These are phyloP conservation scores for Mya arenaria DNA, from an alignment of 1,140 invertebrate species.

Conservation along the genomic window DNA sequence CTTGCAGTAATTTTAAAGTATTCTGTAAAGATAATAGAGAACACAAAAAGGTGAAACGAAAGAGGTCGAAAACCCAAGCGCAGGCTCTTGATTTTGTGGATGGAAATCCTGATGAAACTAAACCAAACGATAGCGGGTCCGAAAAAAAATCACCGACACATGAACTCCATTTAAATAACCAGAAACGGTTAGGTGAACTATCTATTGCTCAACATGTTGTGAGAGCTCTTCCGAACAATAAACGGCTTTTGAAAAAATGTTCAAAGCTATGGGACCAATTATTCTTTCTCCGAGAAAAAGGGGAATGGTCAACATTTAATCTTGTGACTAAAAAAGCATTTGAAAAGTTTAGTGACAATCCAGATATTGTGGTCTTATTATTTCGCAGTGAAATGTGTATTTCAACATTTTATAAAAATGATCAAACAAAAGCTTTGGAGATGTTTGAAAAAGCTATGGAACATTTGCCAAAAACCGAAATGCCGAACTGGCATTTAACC, in stretches of 20 bases:
- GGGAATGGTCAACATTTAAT: constrained; percentile 19
- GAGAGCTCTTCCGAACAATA: constrained; percentile 4
- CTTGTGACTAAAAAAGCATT: constrained; percentile 3
- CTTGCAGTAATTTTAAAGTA: no score
- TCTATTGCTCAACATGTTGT: background rate
- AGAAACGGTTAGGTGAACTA: background rate
- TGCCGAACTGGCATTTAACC: constrained; percentile 35
- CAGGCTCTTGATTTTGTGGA: background rate
- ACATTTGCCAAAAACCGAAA: background rate
- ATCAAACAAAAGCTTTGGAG: background rate
- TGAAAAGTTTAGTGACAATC: constrained; percentile 18
- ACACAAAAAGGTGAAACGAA: no score
- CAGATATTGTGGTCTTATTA: constrained; percentile 23
- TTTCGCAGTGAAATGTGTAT: constrained; percentile 44
- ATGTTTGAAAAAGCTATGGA: constrained; percentile 33
- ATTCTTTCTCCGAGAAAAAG: constrained; percentile 28
- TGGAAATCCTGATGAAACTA: background rate
- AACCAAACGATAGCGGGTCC: background rate
- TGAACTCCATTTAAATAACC: background rate
- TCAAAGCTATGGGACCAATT: constrained; percentile 32
- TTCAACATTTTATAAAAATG: constrained; percentile 40
- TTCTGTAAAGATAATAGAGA: no score
- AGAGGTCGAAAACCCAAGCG: background rate
- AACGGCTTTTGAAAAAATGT: constrained; percentile 8
- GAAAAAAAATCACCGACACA: no score